Percentiles rank a stretch among this genome's conserved stretches.
phyloP scores from a whole-genome alignment of 2,888 invertebrate genomes.

The Aricia artaxerxes region DNA sequence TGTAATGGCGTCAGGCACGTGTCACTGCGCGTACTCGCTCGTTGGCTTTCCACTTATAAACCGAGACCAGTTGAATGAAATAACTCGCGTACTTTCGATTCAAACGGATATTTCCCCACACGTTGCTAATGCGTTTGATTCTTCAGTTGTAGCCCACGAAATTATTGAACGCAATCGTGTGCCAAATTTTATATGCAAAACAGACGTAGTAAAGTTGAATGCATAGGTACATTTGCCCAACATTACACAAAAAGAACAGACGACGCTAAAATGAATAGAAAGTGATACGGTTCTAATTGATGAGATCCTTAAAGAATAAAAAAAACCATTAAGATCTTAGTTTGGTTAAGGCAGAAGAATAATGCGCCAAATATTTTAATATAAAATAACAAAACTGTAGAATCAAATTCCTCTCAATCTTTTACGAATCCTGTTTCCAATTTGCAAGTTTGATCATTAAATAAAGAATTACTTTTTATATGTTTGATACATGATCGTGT shows the following conservation, averaged over 20 bases:
- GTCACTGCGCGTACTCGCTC: constrained; percentile 28
- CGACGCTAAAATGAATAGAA: neutral
- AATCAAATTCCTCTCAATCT: too few species aligned
- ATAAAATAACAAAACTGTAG: too few species aligned
- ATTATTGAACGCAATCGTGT: neutral
- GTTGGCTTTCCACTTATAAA: constrained; percentile 26
- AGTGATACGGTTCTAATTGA: neutral
- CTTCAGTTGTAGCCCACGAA: neutral
- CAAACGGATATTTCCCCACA: constrained; percentile 9
- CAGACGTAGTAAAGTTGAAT: neutral
- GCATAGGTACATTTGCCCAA: neutral
- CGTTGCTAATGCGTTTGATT: neutral
- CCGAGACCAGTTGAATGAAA: constrained; percentile 26
- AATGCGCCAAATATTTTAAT: neutral
- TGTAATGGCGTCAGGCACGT: constrained; percentile 23
- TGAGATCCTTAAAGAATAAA: neutral
- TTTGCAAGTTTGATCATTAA: neutral
- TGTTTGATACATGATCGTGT: neutral
- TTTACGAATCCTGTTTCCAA: too few species aligned
- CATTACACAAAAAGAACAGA: neutral
- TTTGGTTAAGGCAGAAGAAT: neutral
- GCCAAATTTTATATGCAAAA: neutral
- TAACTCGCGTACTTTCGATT: constrained; percentile 17
- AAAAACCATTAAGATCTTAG: neutral
- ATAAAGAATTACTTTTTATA: neutral